Base-by-base conservation (phyloP, 2,888 invertebrate genomes). In the Philereme transversata region DNA sequence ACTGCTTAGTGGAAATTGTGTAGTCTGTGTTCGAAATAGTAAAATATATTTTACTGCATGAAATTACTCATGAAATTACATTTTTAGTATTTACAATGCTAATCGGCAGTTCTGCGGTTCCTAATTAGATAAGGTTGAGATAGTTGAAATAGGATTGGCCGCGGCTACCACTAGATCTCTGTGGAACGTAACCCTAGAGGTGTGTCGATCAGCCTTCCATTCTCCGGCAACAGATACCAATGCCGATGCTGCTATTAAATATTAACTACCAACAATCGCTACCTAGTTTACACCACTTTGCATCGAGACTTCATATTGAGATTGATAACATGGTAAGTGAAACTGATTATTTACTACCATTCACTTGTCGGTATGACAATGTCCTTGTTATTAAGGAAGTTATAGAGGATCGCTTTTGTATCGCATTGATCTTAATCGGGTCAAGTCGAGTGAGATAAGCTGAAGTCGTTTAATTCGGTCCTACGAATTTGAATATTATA, bases 191-290 rank as follows among this genome's bases (percentile, higher is more conserved):
- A 50, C 63, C 63, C 77, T 78, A 84, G 43, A 47, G 85, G 88
- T 85, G 87, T 82, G 87, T 77, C 86, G 83, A 84, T 84, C 78
- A 87, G 83, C 88, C 88, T 89, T 88, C 86, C 88, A 88, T 87
- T 90, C 88, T 86, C 86, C 78, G 73, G 72, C 76, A 72, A 76
- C 77, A 72, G 79, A 79, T 83, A 81, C 82, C 86, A 86, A 88
- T 88, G 88, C 77, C 87, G 84, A 83, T 81, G 82, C 73, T 69
- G 78, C 83, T 80, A 87, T 88, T 86, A 86, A 81, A 82, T 84
- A 84, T 84, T 81, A 82, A 78, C 77, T 72, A 74, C 75, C 69
- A 73, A 79, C 78, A 79, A 82, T 78, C 73, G 70, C 79, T 73
- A 69, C 72, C 73, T 74, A 76, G 71, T 77, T 72, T 68, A 74